phyloP scores from a whole-genome alignment of 2,888 invertebrate species.

The Stramonita haemastoma region DNA sequence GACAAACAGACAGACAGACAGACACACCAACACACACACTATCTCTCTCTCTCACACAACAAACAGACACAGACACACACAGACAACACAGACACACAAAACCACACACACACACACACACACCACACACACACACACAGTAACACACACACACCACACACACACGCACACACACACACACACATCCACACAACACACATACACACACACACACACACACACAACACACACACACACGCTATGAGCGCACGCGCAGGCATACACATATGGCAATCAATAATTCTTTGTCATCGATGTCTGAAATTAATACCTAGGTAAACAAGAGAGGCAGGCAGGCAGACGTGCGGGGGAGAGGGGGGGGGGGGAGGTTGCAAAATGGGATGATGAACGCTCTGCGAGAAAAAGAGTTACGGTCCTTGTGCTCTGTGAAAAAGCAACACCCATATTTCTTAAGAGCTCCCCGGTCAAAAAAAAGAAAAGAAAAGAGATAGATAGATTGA shows the following conservation, averaged over 20 bases:
- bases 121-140: too few relatives aligned
- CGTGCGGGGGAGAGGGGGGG: not conserved
- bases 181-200: not conserved
- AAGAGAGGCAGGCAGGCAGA: not conserved
- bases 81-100: not conserved
- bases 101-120: not conserved
- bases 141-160: too few relatives aligned
- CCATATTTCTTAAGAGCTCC: not conserved
- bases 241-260: not conserved
- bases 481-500: too few relatives aligned
- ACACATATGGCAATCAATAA: not conserved
- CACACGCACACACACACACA: slow-evolving; percentile 7
- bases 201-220: slow-evolving; percentile 12
- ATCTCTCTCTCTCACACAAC: not conserved
- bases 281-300: slow-evolving; percentile 25
- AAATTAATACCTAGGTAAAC: slow-evolving; percentile 27
- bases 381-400: not conserved
- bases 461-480: not conserved
- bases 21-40: not conserved
- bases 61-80: slow-evolving; percentile 9
- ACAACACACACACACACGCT: too few relatives aligned
- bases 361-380: not conserved
- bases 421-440: not conserved
- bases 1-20: slow-evolving; percentile 1
- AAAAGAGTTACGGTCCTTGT: too few relatives aligned